Evolutionary conservation across 2,888 invertebrate genomes (phyloP), one percentile per base, ranked within the genome.

Genomic region (Xestia xanthographa): DNA sequence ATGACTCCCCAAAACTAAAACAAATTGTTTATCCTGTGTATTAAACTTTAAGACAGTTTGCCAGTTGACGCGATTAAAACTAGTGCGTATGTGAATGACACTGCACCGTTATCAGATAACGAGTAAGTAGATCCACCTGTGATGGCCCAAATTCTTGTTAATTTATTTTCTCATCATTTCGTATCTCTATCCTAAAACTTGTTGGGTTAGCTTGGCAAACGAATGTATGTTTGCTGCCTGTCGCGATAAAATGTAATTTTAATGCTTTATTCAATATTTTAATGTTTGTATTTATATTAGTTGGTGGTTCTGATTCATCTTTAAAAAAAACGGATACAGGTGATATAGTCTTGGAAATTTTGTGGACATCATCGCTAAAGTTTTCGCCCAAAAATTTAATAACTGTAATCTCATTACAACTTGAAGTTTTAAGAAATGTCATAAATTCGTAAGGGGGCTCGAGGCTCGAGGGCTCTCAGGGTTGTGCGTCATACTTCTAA

Each of bases 211-310:
- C 68, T 80, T 29, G 29, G 4, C 72, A 86, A 84, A 85, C 69
- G 72, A 29, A 48, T 65, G 60, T 62, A 41, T 60, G 67, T 72
- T 41, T 38, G 29, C 53, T 58, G 72, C 58, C 68, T 75, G 73
- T 73, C 74, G 17, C 29, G 75, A 76, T 81, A 67, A 77, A 65
- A 66, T 72, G 4, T 34, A 62, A 62, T 66, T 72, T 63, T 84
- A 85, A 85, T 78, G 67, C 74, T 70, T 71, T 38, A 62, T 75
- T 78, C 50, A 86, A 86, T 74, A 77, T 83, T 83, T 5, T 65
- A 12, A 5, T 76, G 20, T 85, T 81, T 75, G 38, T 53, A 29
- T 26, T 67, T 48, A 56, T 66, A 45, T 71, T 66, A 53, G 45
- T 53, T 12, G 4, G 1, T 53, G 48, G 58, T 56, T 58, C 29